A percentile compares a stretch with the other conserved stretches of the same genome.
These are phyloP conservation scores for Parapsyche elsis DNA, from an alignment of 1,140 invertebrate genomes.

Conservation along the genomic window DNA sequence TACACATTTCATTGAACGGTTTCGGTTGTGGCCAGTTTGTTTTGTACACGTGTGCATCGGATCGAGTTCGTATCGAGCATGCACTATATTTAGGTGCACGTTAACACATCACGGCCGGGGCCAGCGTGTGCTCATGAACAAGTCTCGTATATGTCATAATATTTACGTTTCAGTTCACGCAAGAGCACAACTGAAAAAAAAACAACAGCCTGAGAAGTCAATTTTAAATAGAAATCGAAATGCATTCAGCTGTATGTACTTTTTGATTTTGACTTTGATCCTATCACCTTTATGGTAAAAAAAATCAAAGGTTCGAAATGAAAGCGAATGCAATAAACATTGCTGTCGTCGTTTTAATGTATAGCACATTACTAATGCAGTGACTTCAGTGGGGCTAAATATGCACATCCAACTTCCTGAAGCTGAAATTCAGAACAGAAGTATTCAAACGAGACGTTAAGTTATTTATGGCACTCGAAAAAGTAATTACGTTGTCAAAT, in stretches of 20 bases:
- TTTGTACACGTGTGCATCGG: constrained; percentile 10
- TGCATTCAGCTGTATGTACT: too few species aligned
- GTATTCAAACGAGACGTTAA: too few species aligned
- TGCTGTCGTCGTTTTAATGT: too few species aligned
- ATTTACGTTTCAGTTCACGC: constrained; percentile 6
- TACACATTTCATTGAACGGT: too few species aligned
- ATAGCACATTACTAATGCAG: too few species aligned
- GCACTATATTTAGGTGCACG: constrained; percentile 27
- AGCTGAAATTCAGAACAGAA: too few species aligned
- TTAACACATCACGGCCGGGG: constrained; percentile 22
- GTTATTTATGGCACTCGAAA: constrained; percentile 14
- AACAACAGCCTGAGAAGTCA: background rate
- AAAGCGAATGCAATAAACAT: too few species aligned
- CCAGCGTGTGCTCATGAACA: constrained; percentile 29
- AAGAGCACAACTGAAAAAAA: background rate
- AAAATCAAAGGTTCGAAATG: too few species aligned
- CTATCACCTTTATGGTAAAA: too few species aligned
- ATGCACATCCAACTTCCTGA: too few species aligned
- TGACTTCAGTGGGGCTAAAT: too few species aligned
- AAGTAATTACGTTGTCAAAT: constrained; percentile 22
- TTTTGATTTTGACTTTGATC: too few species aligned
- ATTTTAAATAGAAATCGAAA: background rate
- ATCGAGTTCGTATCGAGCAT: background rate
- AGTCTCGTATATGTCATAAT: constrained; percentile 39
- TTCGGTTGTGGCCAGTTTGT: background rate